phyloP scores from a whole-genome alignment of 2,797 vertebrate species.

The Coccyzus lansbergi region DNA sequence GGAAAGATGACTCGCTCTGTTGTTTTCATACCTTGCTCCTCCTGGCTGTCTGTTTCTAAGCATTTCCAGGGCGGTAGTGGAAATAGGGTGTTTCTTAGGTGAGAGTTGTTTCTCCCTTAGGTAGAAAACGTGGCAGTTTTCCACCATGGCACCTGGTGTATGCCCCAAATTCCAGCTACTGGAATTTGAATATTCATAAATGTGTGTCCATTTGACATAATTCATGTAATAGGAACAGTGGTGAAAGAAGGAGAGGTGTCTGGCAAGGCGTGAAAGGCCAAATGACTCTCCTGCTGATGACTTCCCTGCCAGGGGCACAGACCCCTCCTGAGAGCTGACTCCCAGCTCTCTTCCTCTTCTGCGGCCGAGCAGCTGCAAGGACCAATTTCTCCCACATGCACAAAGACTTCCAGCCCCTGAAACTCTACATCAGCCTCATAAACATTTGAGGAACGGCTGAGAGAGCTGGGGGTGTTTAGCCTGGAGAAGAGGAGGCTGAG shows the following conservation, averaged over 20 bases:
- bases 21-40: neutral
- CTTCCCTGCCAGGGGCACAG: too few species aligned
- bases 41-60: neutral
- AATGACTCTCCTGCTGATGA: neutral
- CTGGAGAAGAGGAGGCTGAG: too few species aligned
- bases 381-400: too few species aligned
- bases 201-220: accelerated
- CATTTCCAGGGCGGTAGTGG: neutral
- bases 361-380: too few species aligned
- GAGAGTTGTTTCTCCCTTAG: neutral
- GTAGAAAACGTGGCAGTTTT: neutral
- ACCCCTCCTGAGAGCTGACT: too few species aligned
- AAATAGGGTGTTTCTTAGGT: neutral
- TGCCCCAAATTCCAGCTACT: neutral
- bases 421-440: too few species aligned
- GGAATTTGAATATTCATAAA: neutral
- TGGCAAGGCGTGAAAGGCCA: accelerated
- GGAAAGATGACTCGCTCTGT: neutral
- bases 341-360: too few species aligned
- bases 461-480: too few species aligned
- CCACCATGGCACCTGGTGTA: neutral
- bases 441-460: too few species aligned
- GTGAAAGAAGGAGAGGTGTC: accelerated
- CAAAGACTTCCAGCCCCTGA: too few species aligned
- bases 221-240: neutral